Evolutionary conservation across 2,888 invertebrate species (phyloP).

Genomic region (Drosophila birchii): DNA sequence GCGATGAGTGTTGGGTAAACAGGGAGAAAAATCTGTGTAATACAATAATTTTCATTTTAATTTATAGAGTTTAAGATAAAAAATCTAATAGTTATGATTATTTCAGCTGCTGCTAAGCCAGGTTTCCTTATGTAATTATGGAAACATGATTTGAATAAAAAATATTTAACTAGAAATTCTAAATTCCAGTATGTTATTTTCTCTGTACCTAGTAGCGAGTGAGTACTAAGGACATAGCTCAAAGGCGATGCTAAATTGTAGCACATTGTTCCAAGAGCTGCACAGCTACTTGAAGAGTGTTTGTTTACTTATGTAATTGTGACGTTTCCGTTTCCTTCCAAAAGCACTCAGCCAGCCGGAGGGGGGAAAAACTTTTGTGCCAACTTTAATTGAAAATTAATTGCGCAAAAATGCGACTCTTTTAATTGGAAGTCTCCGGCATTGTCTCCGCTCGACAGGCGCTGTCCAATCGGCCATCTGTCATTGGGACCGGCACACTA

Average conservation of each 20-base stretch:
- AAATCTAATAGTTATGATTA: background rate
- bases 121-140: background rate
- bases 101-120: background rate
- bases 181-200: background rate
- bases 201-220: background rate
- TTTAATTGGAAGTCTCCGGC: conserved; percentile 44
- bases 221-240: conserved; percentile 30
- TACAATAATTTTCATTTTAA: too few species aligned
- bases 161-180: background rate
- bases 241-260: conserved; percentile 68
- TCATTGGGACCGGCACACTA: conserved; percentile 42
- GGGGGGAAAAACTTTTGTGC: conserved; percentile 28
- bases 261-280: conserved; percentile 67
- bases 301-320: conserved; percentile 80
- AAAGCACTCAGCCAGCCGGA: conserved; percentile 16
- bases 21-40: background rate
- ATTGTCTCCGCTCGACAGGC: conserved; percentile 12
- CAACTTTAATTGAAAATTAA: conserved; percentile 61
- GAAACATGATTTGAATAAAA: background rate
- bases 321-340: conserved; percentile 56
- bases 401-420: conserved; percentile 47
- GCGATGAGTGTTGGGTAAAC: conserved; percentile 9
- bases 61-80: background rate
- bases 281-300: conserved; percentile 59
- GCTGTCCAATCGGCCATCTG: conserved; percentile 26